A percentile compares a stretch with the other conserved stretches of the same genome.
These are phyloP conservation scores for Lathronympha strigana DNA, from an alignment of 2,888 invertebrate species.

Conservation along the genomic window DNA sequence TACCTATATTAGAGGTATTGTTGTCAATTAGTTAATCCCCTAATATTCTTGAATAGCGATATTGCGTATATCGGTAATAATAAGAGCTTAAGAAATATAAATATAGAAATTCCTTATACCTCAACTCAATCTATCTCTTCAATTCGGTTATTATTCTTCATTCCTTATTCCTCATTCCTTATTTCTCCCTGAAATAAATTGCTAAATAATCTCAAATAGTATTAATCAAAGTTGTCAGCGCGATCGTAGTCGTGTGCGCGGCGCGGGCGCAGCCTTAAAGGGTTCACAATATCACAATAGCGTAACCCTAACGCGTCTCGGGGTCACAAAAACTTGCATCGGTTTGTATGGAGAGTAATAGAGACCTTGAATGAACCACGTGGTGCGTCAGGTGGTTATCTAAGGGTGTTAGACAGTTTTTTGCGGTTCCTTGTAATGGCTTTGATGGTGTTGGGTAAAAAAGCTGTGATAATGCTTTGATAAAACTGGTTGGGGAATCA, in stretches of 20 bases:
- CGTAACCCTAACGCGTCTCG: constrained; percentile 24
- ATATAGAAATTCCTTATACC: too few relatives aligned
- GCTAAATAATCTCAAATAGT: constrained; percentile 10
- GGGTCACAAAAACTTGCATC: constrained; percentile 23
- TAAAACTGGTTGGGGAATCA: too few relatives aligned
- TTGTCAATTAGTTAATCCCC: too few relatives aligned
- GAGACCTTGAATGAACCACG: constrained; percentile 30
- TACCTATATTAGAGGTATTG: too few relatives aligned
- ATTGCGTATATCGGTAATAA: too few relatives aligned
- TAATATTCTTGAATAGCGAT: too few relatives aligned
- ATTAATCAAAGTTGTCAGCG: constrained; percentile 21
- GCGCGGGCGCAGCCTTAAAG: constrained; percentile 35
- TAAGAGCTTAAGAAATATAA: too few relatives aligned
- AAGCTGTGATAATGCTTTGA: not conserved
- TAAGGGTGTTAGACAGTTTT: constrained; percentile 27
- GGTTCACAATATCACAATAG: constrained; percentile 17
- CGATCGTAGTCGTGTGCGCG: constrained; percentile 15
- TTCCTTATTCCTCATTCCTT: too few relatives aligned
- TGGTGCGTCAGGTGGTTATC: constrained; percentile 19
- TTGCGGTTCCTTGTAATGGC: not conserved
- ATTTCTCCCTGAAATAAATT: not conserved
- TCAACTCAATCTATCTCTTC: too few relatives aligned
- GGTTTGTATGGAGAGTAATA: constrained; percentile 26
- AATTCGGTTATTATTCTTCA: too few relatives aligned
- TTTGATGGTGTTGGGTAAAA: not conserved